phyloP scores from a whole-genome alignment of 2,797 vertebrate genomes.

The Delichon dasypus region DNA sequence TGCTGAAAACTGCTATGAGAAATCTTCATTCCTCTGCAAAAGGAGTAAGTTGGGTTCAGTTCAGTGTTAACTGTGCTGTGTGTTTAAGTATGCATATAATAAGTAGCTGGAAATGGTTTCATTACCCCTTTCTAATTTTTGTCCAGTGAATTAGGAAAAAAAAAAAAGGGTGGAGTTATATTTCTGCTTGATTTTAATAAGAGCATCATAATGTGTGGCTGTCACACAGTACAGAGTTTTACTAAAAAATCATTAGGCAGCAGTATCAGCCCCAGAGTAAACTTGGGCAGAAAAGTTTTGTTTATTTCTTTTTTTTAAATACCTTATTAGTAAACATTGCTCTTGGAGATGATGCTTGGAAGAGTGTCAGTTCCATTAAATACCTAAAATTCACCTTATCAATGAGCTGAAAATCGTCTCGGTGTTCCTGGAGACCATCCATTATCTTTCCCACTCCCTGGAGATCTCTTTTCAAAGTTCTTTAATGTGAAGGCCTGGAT shows the following conservation, averaged over 20 bases:
- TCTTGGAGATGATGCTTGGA: neutral
- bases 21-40: slow-evolving; percentile 97
- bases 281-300: neutral
- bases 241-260: neutral
- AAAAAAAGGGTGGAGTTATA: neutral
- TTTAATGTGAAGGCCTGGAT: neutral
- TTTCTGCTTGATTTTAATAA: neutral
- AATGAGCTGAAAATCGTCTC: neutral
- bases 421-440: neutral
- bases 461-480: neutral
- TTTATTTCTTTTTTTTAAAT: neutral
- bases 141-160: neutral
- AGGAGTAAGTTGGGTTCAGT: slow-evolving; percentile 81
- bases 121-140: neutral
- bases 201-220: neutral
- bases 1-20: slow-evolving; percentile 94
- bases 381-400: neutral
- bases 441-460: neutral
- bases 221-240: neutral
- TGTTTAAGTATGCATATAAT: neutral
- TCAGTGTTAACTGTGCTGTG: neutral
- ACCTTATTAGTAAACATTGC: neutral
- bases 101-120: neutral
- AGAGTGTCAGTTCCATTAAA: neutral
- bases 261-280: neutral